A percentile compares a stretch with the other conserved stretches of the same genome.
Evolutionary conservation across 2,888 invertebrate genomes (phyloP).

Genomic region (Scaptomyza caliginosa): DNA sequence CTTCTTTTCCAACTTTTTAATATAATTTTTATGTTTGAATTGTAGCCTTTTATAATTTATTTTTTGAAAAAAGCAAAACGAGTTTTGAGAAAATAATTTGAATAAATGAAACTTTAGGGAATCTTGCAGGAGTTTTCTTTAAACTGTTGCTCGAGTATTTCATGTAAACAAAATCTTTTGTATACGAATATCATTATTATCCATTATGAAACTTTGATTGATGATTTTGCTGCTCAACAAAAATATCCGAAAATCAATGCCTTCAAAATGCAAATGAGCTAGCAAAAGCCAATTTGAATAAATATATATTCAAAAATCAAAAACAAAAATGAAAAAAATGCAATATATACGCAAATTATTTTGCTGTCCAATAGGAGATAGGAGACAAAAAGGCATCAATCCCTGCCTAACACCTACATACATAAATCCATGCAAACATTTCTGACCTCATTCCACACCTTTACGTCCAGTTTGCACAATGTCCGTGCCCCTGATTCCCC

Average conservation of each 20-base stretch:
- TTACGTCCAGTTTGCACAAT: conserved; percentile 24
- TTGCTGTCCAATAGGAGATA: conserved; percentile 27
- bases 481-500: conserved; percentile 4
- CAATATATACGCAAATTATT: conserved; percentile 75
- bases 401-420: background rate
- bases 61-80: no score
- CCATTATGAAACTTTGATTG: conserved; percentile 21
- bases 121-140: background rate
- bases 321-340: conserved; percentile 35
- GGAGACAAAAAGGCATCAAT: conserved; percentile 2
- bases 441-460: conserved; percentile 7
- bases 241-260: conserved; percentile 53
- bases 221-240: conserved; percentile 13
- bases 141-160: background rate
- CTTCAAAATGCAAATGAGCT: conserved; percentile 33
- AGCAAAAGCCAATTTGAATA: conserved; percentile 51
- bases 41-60: no score
- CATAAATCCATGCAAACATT: background rate
- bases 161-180: background rate
- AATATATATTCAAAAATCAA: conserved; percentile 71
- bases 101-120: no score
- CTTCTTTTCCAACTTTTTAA: no score
- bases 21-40: no score
- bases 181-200: conserved; percentile 4
- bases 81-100: no score